Evolutionary conservation across 2,888 invertebrate species (phyloP).

Genomic region (Platerodrilus igneus): DNA sequence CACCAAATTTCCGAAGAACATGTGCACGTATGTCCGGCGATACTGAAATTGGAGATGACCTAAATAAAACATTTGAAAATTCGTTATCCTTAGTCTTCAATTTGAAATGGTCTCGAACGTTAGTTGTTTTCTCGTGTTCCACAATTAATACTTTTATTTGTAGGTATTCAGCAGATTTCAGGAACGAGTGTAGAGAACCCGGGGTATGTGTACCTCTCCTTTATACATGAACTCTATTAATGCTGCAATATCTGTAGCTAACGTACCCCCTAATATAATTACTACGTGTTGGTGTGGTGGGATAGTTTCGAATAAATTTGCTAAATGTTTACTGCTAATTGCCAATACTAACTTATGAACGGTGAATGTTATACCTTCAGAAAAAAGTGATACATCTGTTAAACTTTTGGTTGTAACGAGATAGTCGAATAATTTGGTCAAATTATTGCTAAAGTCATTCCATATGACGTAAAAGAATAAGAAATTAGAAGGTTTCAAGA

Average conservation of each 20-base stretch:
- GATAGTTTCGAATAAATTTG: constrained; percentile 86
- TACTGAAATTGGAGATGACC: too few species aligned
- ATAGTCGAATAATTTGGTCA: constrained; percentile 88
- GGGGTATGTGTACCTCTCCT: constrained; percentile 89
- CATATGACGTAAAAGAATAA: too few species aligned
- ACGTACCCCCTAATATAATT: constrained; percentile 85
- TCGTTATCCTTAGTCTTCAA: too few species aligned
- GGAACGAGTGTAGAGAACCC: constrained; percentile 84
- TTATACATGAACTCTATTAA: constrained; percentile 92
- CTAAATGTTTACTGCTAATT: constrained; percentile 90
- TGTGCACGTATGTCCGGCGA: too few species aligned
- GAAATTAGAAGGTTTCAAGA: too few species aligned
- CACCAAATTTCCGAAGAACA: too few species aligned
- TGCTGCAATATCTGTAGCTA: constrained; percentile 86
- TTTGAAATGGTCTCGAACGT: too few species aligned
- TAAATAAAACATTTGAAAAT: too few species aligned
- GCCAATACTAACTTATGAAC: constrained; percentile 88
- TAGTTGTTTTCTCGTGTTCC: too few species aligned
- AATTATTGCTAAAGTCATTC: constrained; percentile 92
- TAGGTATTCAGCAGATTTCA: constrained; percentile 86
- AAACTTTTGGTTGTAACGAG: constrained; percentile 90
- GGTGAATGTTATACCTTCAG: constrained; percentile 89
- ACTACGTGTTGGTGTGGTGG: constrained; percentile 76
- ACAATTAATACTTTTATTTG: too few species aligned
- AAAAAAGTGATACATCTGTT: constrained; percentile 88